A percentile compares a stretch with the other conserved stretches of the same genome.
Evolutionary conservation across 1,140 invertebrate genomes (phyloP).

Genomic region (Trachymyrmex septentrionalis): DNA sequence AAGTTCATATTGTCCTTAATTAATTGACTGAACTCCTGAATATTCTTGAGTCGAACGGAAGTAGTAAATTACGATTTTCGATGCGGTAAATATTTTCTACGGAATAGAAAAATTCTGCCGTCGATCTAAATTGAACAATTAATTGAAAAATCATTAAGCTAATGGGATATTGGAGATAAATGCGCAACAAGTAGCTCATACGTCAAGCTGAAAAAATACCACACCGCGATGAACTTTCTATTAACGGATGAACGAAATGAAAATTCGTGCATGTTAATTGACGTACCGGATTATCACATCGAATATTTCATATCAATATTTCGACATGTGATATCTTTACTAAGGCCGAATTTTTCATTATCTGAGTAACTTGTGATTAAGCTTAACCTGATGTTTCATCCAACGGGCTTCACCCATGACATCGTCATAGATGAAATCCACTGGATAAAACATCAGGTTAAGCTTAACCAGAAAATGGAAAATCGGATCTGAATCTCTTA

Average conservation of each 20-base stretch:
- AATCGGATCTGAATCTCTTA: neutral
- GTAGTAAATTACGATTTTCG: neutral
- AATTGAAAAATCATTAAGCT: constrained; percentile 48
- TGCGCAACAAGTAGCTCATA: constrained; percentile 57
- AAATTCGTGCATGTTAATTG: constrained; percentile 50
- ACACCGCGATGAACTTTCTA: constrained; percentile 35
- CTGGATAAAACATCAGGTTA: too few relatives aligned
- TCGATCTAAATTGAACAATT: neutral
- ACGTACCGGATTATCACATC: constrained; percentile 21
- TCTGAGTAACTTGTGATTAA: too few relatives aligned
- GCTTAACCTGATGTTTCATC: too few relatives aligned
- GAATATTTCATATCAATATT: constrained; percentile 25
- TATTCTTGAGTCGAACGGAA: neutral
- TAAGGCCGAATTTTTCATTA: too few relatives aligned
- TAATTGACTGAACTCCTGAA: neutral
- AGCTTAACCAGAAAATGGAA: too few relatives aligned
- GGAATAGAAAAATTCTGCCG: constrained; percentile 6
- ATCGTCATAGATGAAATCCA: too few relatives aligned
- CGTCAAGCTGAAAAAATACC: constrained; percentile 35
- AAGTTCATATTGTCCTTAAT: neutral
- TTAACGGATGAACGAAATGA: constrained; percentile 31
- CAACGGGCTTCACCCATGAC: too few relatives aligned
- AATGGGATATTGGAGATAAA: constrained; percentile 40
- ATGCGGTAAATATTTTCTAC: neutral
- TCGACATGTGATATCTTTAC: neutral